These are phyloP conservation scores for Melinopterus prodromus DNA, from an alignment of 2,888 invertebrate genomes.

Conservation along the genomic window DNA sequence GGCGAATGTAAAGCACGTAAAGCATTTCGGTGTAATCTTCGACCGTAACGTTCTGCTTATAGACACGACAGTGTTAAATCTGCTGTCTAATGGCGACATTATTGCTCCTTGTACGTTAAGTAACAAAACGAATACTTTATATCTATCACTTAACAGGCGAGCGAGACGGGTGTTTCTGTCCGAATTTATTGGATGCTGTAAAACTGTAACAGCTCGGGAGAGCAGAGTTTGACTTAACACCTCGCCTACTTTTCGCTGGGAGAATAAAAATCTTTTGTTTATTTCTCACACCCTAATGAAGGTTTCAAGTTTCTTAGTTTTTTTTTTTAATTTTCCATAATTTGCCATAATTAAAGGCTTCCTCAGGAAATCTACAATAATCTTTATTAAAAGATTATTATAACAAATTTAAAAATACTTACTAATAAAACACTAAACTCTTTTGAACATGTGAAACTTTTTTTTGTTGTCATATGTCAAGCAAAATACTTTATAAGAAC, in stretches of 20 bases:
- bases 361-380: too few species aligned
- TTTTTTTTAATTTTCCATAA: too few species aligned
- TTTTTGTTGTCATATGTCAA: too few species aligned
- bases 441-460: too few species aligned
- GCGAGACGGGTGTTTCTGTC: background rate
- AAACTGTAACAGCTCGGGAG: background rate
- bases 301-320: too few species aligned
- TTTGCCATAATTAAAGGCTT: too few species aligned
- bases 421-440: too few species aligned
- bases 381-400: too few species aligned
- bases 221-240: background rate
- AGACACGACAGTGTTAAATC: constrained; percentile 22
- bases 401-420: too few species aligned
- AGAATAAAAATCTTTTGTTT: too few species aligned
- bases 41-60: background rate
- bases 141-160: background rate
- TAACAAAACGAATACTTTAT: constrained; percentile 18
- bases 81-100: constrained; percentile 23
- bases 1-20: background rate
- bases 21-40: background rate
- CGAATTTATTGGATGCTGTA: background rate
- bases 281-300: too few species aligned
- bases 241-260: background rate
- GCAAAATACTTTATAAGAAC: too few species aligned
- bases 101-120: constrained; percentile 18